These are phyloP conservation scores for Melieria crassipennis DNA, from an alignment of 2,888 invertebrate species.

Conservation along the genomic window DNA sequence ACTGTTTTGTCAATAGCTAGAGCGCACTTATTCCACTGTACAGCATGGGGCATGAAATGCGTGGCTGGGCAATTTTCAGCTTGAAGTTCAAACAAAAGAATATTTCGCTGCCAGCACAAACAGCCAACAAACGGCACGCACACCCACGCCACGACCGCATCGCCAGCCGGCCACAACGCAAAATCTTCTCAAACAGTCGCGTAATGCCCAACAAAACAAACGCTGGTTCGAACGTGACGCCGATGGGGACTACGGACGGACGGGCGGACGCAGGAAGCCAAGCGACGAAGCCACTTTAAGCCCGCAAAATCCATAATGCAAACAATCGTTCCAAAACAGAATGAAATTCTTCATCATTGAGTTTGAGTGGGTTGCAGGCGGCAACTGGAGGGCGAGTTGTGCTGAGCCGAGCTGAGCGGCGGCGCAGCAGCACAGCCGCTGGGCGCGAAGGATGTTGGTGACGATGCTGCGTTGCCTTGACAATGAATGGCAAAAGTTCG, in stretches of 20 bases:
- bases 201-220: constrained; percentile 32
- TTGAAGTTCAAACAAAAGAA: constrained; percentile 58
- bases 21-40: not conserved
- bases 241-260: not conserved
- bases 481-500: constrained; percentile 2
- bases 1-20: too few relatives aligned
- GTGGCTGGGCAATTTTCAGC: constrained; percentile 44
- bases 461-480: constrained; percentile 17
- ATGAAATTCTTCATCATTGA: not conserved
- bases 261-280: constrained; percentile 37
- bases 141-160: not conserved
- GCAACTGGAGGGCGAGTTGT: not conserved
- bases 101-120: constrained; percentile 34
- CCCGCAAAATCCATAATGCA: constrained; percentile 63
- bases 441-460: constrained; percentile 6
- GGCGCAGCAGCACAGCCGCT: not conserved
- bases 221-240: not conserved
- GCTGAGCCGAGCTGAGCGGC: not conserved
- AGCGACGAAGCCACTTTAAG: constrained; percentile 62
- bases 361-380: not conserved
- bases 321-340: constrained; percentile 46
- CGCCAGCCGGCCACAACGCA: not conserved
- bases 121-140: not conserved
- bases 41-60: constrained; percentile 10
- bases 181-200: constrained; percentile 28